Base-by-base conservation (phyloP, 2,888 invertebrate genomes). In the Argynnis bischoffii region DNA sequence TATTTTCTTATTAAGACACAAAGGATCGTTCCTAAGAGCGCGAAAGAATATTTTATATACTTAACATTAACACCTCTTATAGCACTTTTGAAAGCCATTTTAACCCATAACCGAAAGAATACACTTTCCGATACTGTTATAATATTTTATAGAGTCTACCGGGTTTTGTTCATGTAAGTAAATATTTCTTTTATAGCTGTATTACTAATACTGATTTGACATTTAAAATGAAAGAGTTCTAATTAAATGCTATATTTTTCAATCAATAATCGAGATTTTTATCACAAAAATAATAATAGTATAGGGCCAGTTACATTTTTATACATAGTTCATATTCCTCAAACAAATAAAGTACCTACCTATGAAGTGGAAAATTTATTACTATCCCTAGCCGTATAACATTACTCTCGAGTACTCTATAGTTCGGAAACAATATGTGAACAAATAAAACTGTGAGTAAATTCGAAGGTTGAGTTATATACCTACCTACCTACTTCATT, bases 391-490 rank as follows among this genome's bases (percentile, higher is more conserved):
- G 66, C 69, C 15, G 57, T 55, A 63, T 67, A 65, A 67, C 64
- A 67, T 67, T 54, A 53, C n/a, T 63, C 26, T 61, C 54, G 64
- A 67, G 61, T 56, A 54, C 51, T 50, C 61, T 53, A 70, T 63
- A 65, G 71, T 72, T 72, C 41, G 66, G 57, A 73, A 80, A 78
- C 75, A 75, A 76, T 76, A 78, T 76, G 73, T 66, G 72, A 70
- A 70, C 72, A 77, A 76, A 76, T 74, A 74, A 73, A 74, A 72
- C 66, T 63, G 55, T 55, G 47, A 67, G 71, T 70, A 71, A 59
- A 69, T 75, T 72, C 69, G 71, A 75, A 76, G 75, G 72, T 74
- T 76, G 72, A 75, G 76, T 77, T 76, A 79, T 14, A 41, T 35
- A 26, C 16, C 14, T 61, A 55, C 6, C 14, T 78, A 76, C 48